Evolutionary conservation across 2,888 invertebrate species (phyloP).

Genomic region (Hyppa rectilinea): DNA sequence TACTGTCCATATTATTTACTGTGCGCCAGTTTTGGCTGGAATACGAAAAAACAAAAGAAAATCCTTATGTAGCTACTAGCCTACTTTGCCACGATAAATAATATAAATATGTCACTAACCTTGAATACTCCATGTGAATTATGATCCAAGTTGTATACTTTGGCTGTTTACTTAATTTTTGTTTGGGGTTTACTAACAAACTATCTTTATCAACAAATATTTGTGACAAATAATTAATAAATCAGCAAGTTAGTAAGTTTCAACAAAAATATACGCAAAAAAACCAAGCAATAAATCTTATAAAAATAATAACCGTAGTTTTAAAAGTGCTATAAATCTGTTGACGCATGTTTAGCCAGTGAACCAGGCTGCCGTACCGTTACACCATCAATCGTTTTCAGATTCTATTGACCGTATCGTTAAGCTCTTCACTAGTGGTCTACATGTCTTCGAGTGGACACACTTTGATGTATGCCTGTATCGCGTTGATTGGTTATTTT

Average conservation of each 20-base stretch:
- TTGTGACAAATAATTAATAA: background rate
- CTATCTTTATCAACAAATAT: background rate
- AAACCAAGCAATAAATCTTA: conserved; percentile 15
- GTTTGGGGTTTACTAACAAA: background rate
- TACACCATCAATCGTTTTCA: conserved; percentile 65
- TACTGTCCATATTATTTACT: too few species aligned
- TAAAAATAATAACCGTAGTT: conserved; percentile 1
- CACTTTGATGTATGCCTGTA: conserved; percentile 3
- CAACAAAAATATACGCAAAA: background rate
- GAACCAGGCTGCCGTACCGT: conserved; percentile 64
- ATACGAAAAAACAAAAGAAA: background rate
- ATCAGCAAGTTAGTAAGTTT: conserved; percentile 6
- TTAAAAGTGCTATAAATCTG: conserved; percentile 27
- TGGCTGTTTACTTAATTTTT: background rate
- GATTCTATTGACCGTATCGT: conserved; percentile 62
- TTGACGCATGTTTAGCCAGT: conserved; percentile 62
- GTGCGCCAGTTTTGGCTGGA: too few species aligned
- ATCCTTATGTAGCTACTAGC: too few species aligned
- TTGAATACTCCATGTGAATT: background rate
- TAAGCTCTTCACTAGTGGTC: conserved; percentile 34
- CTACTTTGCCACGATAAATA: background rate
- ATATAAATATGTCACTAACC: background rate
- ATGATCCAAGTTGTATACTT: background rate
- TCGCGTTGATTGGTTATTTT: background rate
- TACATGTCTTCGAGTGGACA: background rate